Evolutionary conservation across 2,797 vertebrate species (phyloP).

Genomic region (Macropus fuliginosus): DNA sequence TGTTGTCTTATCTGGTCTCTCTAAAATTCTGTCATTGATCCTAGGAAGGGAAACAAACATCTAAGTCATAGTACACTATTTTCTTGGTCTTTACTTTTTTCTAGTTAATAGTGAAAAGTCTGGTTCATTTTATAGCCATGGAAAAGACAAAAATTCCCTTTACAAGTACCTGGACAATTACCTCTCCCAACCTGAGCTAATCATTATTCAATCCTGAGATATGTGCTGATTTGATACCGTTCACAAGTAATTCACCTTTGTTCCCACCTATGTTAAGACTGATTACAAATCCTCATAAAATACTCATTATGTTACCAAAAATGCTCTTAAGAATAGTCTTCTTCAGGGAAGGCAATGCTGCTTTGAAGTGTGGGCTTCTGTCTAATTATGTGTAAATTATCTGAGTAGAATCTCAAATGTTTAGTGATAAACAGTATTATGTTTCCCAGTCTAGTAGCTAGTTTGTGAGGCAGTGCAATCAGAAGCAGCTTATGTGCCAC

Average conservation of each 20-base stretch:
- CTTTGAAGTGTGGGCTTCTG: constrained; percentile 66
- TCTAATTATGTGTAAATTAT: constrained; percentile 80
- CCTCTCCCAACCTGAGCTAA: constrained; percentile 68
- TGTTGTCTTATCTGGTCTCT: not conserved
- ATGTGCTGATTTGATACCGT: constrained; percentile 67
- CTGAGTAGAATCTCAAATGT: constrained; percentile 74
- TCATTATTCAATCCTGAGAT: constrained; percentile 66
- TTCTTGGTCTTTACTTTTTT: constrained; percentile 32
- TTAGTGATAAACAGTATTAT: constrained; percentile 78
- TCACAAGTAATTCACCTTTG: constrained; percentile 73
- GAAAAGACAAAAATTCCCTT: constrained; percentile 69
- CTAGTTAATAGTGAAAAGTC: constrained; percentile 50
- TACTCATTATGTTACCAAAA: constrained; percentile 72
- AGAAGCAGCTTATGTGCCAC: constrained; percentile 73
- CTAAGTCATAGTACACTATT: constrained; percentile 35
- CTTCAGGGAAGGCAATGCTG: constrained; percentile 41
- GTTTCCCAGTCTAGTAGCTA: constrained; percentile 69
- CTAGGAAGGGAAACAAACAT: not conserved
- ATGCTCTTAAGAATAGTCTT: constrained; percentile 65
- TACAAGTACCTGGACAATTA: constrained; percentile 60
- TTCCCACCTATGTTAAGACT: constrained; percentile 71
- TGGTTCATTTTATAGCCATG: constrained; percentile 54
- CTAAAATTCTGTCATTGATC: not conserved
- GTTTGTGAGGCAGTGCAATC: constrained; percentile 74
- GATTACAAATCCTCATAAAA: constrained; percentile 77